phyloP scores from a whole-genome alignment of 2,797 vertebrate species.

The Paratrypauchen microcephalus region DNA sequence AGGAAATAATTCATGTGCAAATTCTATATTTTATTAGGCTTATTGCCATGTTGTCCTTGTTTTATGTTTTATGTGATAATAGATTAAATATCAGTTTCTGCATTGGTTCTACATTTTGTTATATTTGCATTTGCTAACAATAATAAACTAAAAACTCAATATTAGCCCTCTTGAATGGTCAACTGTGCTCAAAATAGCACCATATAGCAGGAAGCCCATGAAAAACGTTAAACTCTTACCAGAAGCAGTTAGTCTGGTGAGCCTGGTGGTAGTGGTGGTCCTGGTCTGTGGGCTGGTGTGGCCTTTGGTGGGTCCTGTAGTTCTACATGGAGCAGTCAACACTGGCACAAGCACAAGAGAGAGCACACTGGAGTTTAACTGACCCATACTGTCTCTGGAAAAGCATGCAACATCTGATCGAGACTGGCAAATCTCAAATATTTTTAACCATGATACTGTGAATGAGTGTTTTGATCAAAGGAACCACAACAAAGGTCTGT shows the following conservation, averaged over 20 bases:
- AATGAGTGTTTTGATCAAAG: constrained; percentile 15
- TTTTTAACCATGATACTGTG: constrained; percentile 8
- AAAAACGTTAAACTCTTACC: constrained; percentile 56
- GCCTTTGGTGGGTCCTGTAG: constrained; percentile 33
- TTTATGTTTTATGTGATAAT: no score
- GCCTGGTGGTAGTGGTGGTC: constrained; percentile 21
- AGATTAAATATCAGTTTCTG: no score
- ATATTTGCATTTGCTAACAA: neutral
- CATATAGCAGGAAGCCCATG: no score
- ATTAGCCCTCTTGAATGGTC: no score
- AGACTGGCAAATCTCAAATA: neutral
- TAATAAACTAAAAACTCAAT: no score
- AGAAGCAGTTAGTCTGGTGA: constrained; percentile 17
- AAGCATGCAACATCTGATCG: constrained; percentile 5
- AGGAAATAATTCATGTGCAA: no score
- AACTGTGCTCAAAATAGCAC: no score
- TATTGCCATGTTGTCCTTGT: no score
- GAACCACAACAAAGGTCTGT: constrained; percentile 6
- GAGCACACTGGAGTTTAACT: constrained; percentile 23
- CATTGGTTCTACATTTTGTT: neutral
- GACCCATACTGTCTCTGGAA: constrained; percentile 31
- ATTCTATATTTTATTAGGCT: no score
- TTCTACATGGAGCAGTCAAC: constrained; percentile 51
- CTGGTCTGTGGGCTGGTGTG: constrained; percentile 42
- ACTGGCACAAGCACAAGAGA: constrained; percentile 44